Evolutionary conservation across 2,113 vertebrate genomes (phyloP), one percentile per base, ranked within the genome.

Genomic region (Ceyx margarethae): DNA sequence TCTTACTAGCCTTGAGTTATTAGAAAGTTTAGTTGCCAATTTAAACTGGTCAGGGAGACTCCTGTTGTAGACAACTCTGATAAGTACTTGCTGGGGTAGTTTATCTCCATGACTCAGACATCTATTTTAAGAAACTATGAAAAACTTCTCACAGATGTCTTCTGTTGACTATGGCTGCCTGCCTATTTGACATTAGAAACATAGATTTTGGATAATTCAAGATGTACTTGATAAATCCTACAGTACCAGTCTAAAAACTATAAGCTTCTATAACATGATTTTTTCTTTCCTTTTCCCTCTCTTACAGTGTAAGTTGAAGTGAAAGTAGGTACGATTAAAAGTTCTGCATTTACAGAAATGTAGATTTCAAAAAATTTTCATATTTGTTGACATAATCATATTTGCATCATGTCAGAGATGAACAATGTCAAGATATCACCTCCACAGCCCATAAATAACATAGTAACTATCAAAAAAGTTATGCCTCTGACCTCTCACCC

Each of bases 91-190:
- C 56, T 75, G 53, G 31, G 18, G 26, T 56, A 84, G 43, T 67
- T 53, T 75, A 48, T 86, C 86, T 89, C 69, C 58, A 61, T 72
- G 69, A 89, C 79, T 93, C 71, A 95, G 61, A 72, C 25, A 74
- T 67, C 80, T 90, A 64, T 88, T 94, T 94, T 90, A 84, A 84
- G 74, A 75, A 29, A 89, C 25, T 33, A n/a, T 58, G 37, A 83
- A 81, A 22, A 84, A 69, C 57, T 71, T 10, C 29, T 78, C 62
- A 84, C 35, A 90, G 51, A 37, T 73, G 21, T 65, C 77, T 71
- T 42, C 51, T 85, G 0, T 29, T 31, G 14, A 43, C 68, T 81
- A 18, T 14, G 29, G 11, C 16, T 75, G n/a, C 8, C 31, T 90
- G 28, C 29, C 3, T 64, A 19, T 25, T 93, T 87, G 62, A 31